phyloP scores from a whole-genome alignment of 2,888 invertebrate genomes.

The Synergus umbraculus region DNA sequence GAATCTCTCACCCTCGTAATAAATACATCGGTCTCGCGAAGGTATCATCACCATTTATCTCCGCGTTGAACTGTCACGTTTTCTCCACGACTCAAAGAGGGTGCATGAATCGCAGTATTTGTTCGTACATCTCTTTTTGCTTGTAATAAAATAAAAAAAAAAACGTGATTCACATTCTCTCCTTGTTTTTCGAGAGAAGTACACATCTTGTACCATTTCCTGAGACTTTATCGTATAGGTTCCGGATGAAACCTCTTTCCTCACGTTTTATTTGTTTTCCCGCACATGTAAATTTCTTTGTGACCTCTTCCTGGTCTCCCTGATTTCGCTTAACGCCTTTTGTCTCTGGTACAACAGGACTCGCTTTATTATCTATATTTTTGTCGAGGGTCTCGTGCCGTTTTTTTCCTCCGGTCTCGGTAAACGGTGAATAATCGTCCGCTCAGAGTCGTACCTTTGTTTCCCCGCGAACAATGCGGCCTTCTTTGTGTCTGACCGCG shows the following conservation, averaged over 20 bases:
- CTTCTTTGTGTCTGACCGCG: slow-evolving; percentile 58
- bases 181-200: not conserved
- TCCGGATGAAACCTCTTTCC: not conserved
- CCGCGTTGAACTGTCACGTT: not conserved
- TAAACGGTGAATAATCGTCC: slow-evolving; percentile 72
- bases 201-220: not conserved
- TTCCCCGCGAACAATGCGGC: slow-evolving; percentile 67
- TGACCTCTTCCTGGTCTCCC: not conserved
- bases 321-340: slow-evolving; percentile 1
- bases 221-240: not conserved
- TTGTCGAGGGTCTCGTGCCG: slow-evolving; percentile 58
- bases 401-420: slow-evolving; percentile 56
- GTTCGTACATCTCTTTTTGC: slow-evolving; percentile 1
- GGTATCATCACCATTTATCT: slow-evolving; percentile 20
- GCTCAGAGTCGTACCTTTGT: slow-evolving; percentile 65
- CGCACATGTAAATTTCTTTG: slow-evolving; percentile 4
- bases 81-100: slow-evolving; percentile 3
- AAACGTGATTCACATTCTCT: not conserved
- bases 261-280: not conserved
- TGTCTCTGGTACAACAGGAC: slow-evolving; percentile 17
- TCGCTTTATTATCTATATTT: slow-evolving; percentile 49
- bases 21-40: slow-evolving; percentile 11
- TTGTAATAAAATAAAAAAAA: not conserved
- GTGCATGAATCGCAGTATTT: slow-evolving; percentile 6
- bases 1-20: slow-evolving; percentile 12